Evolutionary conservation across 2,113 vertebrate species (phyloP), one percentile per base, ranked within the genome.

Genomic region (Protomyctophum bolini): DNA sequence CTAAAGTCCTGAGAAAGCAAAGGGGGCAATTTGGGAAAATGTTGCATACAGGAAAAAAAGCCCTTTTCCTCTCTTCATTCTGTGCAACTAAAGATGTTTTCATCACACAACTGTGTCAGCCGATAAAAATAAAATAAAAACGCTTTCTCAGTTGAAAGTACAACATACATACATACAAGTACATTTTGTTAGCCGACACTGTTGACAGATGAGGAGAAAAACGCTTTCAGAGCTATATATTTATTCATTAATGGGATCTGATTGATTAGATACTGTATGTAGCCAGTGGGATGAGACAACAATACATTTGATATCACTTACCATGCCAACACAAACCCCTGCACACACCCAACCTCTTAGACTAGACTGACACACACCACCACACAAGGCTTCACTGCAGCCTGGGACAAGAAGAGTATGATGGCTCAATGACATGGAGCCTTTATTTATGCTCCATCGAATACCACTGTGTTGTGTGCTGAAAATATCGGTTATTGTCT

Each of bases 1-100:
- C 77, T 70, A 83, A 81, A 74, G 80, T 88, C 85, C 83, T 81
- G 84, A 91, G 87, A 84, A 88, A 80, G 54, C 68, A 83, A 83
- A 83, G 70, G 59, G 52, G 50, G 46, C 51, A 33, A 71, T 70
- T 12, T 54, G 41, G 77, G 33, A 66, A 73, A 62, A 15, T 68
- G 63, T 63, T 45, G 58, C 71, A 59, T 33, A 1, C 8, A 66
- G 63, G 9, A 70, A 69, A 59, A 21, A 66, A 65, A 52, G 50
- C 54, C 7, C 64, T 57, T 41, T 9, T 33, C 59, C 58, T 60
- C 48, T 62, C 58, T 66, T 76, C 21, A 65, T 72, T 1, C 54
- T n/a, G 62, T 79, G 72, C 68, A 72, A 73, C 6, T 6, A 21
- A 29, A 28, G 33, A 41, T 41, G 33, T 41, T 41, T 41, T 41